phyloP scores from a whole-genome alignment of 2,888 invertebrate species.

The Candidula unifasciata region DNA sequence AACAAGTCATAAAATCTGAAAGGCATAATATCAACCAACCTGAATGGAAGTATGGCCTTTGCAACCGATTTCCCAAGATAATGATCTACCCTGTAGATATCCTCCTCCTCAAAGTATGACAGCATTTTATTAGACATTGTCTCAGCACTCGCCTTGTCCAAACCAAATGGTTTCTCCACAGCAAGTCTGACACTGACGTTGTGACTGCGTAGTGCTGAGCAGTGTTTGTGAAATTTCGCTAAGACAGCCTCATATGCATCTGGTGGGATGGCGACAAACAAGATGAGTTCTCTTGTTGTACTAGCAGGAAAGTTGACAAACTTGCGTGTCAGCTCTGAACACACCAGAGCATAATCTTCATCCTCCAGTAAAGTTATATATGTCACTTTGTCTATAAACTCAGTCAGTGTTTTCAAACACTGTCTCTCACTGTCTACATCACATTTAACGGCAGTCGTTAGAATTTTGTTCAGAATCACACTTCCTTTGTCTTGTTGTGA shows the following conservation, averaged over 20 bases:
- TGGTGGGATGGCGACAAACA: constrained; percentile 53
- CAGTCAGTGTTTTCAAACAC: constrained; percentile 63
- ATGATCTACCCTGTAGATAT: constrained; percentile 98
- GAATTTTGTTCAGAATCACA: constrained; percentile 57
- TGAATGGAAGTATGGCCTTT: constrained; percentile 74
- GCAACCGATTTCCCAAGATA: constrained; percentile 87
- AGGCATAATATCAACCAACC: constrained; percentile 61
- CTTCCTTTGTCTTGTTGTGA: constrained; percentile 36
- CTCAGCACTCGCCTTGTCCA: constrained; percentile 89
- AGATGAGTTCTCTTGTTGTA: constrained; percentile 42
- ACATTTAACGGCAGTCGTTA: constrained; percentile 65
- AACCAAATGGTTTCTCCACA: constrained; percentile 98
- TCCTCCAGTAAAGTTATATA: constrained; percentile 68
- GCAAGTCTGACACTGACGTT: constrained; percentile 89
- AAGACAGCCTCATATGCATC: constrained; percentile 45
- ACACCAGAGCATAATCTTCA: constrained; percentile 63
- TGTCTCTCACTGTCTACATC: constrained; percentile 10
- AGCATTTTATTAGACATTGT: constrained; percentile 90
- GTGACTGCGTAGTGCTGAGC: constrained; percentile 3
- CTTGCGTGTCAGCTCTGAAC: constrained; percentile 25
- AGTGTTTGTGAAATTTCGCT: constrained; percentile 39
- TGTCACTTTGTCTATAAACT: constrained; percentile 65
- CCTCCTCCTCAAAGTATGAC: constrained; percentile 85
- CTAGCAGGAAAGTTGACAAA: neutral
- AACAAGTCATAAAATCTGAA: too few relatives aligned